Base-by-base conservation (phyloP, 2,797 vertebrate species). In the Xiphorhynchus erythropygius region DNA sequence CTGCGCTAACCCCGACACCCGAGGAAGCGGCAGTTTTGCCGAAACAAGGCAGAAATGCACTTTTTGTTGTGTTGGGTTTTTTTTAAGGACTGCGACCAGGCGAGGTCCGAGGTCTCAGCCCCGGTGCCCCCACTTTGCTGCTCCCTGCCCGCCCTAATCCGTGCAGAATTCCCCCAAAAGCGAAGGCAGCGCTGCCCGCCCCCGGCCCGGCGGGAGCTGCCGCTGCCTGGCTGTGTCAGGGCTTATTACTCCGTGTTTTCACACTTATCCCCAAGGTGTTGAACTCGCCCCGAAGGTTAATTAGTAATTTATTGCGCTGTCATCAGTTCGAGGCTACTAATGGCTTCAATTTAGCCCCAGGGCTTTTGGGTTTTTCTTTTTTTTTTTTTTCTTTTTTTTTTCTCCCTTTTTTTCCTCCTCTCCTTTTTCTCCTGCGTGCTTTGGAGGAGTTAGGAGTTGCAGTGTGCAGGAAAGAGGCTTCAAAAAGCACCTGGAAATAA, bases 251-350 rank as follows among this genome's bases (percentile, higher is more conserved):
- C 52, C 83, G 5, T 96, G 95, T 97, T 95, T 96, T 96, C 94
- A 94, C 95, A 95, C 94, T 89, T 90, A 87, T 97, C 95, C 97
- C 97, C 90, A 94, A 97, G 96, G 96, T 96, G 96, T 94, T 97
- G 96, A 97, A 96, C 93, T 96, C 87, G 86, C 90, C 88, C 91
- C 60, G 62, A 91, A 96, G 95, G 96, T 96, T 97, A 97, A 97
- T 97, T 97, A 96, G 96, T 94, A 95, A 97, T 96, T 97, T 96
- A 97, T 96, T 92, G 93, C 89, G 74, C 91, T 97, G 96, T 97
- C 95, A 96, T 93, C 95, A 93, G 96, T 93, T 93, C 11, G 63
- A 95, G 87, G 96, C 96, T 94, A 93, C 95, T 96, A 95, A 95
- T 95, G 93, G 95, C 92, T 96, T 93, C 90, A 93, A 87, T 95